These are phyloP conservation scores for Syngnathus floridae DNA, from an alignment of 2,113 vertebrate genomes.

Conservation along the genomic window DNA sequence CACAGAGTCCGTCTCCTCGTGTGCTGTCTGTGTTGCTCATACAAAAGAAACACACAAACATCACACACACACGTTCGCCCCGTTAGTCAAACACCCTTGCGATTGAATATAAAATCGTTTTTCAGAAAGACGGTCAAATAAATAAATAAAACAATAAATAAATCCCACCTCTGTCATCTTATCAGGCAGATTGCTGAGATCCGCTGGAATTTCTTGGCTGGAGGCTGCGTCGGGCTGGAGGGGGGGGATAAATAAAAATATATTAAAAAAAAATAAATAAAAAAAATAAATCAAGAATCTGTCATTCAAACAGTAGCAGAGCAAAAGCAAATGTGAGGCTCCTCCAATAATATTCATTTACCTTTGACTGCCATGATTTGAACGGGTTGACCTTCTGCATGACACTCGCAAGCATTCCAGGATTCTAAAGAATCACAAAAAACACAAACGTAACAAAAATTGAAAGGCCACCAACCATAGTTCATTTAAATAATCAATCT, in stretches of 20 bases:
- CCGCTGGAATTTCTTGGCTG: constrained; percentile 32
- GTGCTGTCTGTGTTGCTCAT: constrained; percentile 9
- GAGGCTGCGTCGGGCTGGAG: constrained; percentile 27
- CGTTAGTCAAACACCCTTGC: background rate
- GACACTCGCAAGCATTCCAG: constrained; percentile 36
- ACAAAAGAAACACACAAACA: background rate
- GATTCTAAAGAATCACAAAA: constrained; percentile 30
- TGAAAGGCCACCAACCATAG: too few relatives aligned
- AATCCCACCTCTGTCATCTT: constrained; percentile 31
- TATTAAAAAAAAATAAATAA: too few relatives aligned
- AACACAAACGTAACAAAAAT: background rate
- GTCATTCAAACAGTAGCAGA: background rate
- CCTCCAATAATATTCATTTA: background rate
- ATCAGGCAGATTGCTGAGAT: constrained; percentile 27
- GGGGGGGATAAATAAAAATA: background rate
- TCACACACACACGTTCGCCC: background rate
- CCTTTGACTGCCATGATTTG: constrained; percentile 52
- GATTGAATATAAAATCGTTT: too few relatives aligned
- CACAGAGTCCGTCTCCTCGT: constrained; percentile 8
- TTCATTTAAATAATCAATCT: background rate
- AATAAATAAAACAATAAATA: background rate
- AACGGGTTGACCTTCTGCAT: constrained; percentile 66
- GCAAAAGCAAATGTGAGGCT: background rate
- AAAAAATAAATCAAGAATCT: background rate
- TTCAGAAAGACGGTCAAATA: background rate